Evolutionary conservation across 2,888 invertebrate species (phyloP).

Genomic region (Calephelis perditalis): DNA sequence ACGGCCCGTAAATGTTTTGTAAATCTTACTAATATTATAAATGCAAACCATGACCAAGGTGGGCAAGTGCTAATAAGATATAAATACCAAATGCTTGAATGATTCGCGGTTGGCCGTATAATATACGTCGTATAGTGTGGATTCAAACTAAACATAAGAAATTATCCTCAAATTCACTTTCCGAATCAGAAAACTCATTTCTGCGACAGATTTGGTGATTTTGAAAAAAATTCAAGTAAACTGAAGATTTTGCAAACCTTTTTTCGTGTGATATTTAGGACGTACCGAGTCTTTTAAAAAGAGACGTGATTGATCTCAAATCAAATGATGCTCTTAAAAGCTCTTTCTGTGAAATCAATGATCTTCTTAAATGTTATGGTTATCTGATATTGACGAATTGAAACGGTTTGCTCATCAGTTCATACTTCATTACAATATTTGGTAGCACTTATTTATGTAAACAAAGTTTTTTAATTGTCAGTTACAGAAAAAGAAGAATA

Average conservation of each 20-base stretch:
- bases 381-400: conserved; percentile 27
- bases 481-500: background rate
- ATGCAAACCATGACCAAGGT: too few species aligned
- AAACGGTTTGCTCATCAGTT: conserved; percentile 26
- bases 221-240: conserved; percentile 19
- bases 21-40: too few species aligned
- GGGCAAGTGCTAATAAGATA: too few species aligned
- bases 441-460: background rate
- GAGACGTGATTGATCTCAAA: conserved; percentile 25
- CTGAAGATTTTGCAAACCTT: conserved; percentile 24
- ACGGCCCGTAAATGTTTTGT: too few species aligned
- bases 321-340: conserved; percentile 18
- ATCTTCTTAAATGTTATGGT: conserved; percentile 25
- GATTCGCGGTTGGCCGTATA: too few species aligned
- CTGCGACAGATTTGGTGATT: conserved; percentile 23
- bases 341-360: background rate
- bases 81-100: too few species aligned
- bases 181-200: conserved; percentile 9
- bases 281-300: conserved; percentile 26
- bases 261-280: conserved; percentile 27
- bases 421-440: conserved; percentile 16
- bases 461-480: background rate
- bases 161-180: too few species aligned
- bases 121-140: too few species aligned
- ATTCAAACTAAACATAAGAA: too few species aligned